Conservation (phyloP, 2,113 vertebrate species). For the Pluvialis apricaria region DNA sequence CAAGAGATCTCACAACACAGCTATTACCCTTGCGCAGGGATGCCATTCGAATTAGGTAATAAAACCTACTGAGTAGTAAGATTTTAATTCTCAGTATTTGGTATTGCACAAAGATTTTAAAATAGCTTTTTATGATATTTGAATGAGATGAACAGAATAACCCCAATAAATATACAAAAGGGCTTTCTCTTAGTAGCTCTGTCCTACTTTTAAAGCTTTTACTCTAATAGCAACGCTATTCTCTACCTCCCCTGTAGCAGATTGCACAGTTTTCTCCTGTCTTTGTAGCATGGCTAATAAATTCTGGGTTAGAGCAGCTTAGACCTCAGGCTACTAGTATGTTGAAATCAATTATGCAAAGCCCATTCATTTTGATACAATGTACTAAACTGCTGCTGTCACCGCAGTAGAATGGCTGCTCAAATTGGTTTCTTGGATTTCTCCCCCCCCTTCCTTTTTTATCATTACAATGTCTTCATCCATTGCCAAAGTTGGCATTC, state of each 20-base stretch:
- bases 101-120: background rate
- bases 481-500: background rate
- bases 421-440: background rate
- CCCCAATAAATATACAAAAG: constrained; percentile 21
- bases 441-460: background rate
- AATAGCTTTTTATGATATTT: constrained; percentile 36
- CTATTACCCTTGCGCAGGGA: background rate
- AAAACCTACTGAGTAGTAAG: constrained; percentile 9
- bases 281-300: constrained; percentile 53
- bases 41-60: constrained; percentile 24
- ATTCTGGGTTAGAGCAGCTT: constrained; percentile 48
- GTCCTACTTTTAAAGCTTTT: constrained; percentile 50
- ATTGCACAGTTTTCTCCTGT: background rate
- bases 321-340: constrained; percentile 40
- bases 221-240: constrained; percentile 24
- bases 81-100: constrained; percentile 7
- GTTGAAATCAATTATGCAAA: constrained; percentile 68
- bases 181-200: constrained; percentile 16
- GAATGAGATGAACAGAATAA: constrained; percentile 43
- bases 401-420: constrained; percentile 9
- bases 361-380: constrained; percentile 60
- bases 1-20: background rate
- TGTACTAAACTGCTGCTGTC: constrained; percentile 44
- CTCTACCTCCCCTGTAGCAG: constrained; percentile 54
- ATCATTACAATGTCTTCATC: constrained; percentile 1